These are phyloP conservation scores for Dione vanillae DNA, from an alignment of 2,888 invertebrate genomes.

Conservation along the genomic window DNA sequence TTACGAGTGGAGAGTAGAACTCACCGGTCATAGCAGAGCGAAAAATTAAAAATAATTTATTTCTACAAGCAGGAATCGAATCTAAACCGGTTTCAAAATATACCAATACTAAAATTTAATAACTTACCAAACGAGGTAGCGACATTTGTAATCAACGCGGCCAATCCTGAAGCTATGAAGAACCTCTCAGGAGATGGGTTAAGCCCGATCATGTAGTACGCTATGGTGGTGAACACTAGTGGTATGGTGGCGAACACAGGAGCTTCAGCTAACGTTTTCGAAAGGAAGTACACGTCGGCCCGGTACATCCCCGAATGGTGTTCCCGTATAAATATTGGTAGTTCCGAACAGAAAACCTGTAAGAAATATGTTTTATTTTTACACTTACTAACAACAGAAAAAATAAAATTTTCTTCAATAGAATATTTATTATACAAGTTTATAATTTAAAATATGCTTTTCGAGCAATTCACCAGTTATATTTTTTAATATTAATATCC, in stretches of 20 bases:
- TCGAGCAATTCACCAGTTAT: too few species aligned
- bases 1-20: too few species aligned
- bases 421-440: too few species aligned
- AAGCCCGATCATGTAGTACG: constrained; percentile 95
- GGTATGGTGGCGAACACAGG: constrained; percentile 94
- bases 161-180: constrained; percentile 89
- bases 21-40: too few species aligned
- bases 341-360: constrained; percentile 94
- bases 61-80: too few species aligned
- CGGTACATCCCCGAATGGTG: constrained; percentile 96
- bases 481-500: too few species aligned
- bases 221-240: constrained; percentile 90
- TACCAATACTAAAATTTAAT: too few species aligned
- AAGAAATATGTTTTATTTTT: background rate
- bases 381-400: background rate
- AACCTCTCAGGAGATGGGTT: constrained; percentile 88
- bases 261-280: constrained; percentile 94
- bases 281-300: constrained; percentile 94
- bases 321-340: constrained; percentile 95
- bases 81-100: too few species aligned
- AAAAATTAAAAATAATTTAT: too few species aligned
- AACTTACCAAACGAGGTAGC: constrained; percentile 93
- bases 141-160: constrained; percentile 93
- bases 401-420: too few species aligned
- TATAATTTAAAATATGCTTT: too few species aligned